Evolutionary conservation across 2,113 vertebrate genomes (phyloP).

Genomic region (Gadus chalcogrammus): DNA sequence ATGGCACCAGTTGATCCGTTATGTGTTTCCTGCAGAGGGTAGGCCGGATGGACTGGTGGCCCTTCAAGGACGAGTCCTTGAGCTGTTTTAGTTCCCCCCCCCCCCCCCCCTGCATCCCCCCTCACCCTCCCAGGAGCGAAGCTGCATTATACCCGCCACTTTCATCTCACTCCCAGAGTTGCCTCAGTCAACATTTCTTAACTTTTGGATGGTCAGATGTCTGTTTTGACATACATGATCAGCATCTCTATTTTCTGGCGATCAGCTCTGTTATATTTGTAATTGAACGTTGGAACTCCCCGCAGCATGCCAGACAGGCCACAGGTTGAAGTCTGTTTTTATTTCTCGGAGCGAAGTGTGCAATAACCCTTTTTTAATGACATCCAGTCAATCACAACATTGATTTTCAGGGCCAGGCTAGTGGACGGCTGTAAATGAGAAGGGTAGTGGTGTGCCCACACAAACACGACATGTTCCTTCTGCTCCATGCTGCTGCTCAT

Average conservation of each 20-base stretch:
- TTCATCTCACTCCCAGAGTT: constrained; percentile 50
- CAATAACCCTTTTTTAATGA: constrained; percentile 62
- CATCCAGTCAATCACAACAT: constrained; percentile 63
- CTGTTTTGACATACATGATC: constrained; percentile 32
- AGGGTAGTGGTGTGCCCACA: constrained; percentile 35
- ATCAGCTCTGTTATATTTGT: constrained; percentile 37
- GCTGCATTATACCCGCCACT: constrained; percentile 40
- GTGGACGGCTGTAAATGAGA: constrained; percentile 39
- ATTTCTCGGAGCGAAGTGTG: constrained; percentile 21
- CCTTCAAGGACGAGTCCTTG: constrained; percentile 75
- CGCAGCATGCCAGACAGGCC: constrained; percentile 29
- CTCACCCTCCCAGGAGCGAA: constrained; percentile 21
- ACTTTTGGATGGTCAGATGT: constrained; percentile 24
- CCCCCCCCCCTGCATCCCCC: constrained; percentile 25
- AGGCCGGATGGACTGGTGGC: constrained; percentile 64
- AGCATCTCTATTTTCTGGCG: constrained; percentile 18
- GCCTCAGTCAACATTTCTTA: constrained; percentile 4
- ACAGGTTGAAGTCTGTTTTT: constrained; percentile 49
- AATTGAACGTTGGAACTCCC: constrained; percentile 35
- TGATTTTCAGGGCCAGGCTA: constrained; percentile 53
- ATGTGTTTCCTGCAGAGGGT: constrained; percentile 74
- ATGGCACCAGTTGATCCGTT: constrained; percentile 44
- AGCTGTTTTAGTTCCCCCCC: constrained; percentile 18
- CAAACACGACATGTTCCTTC: constrained; percentile 40
- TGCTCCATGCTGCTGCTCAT: constrained; percentile 28